Percentiles rank a stretch among this genome's conserved stretches.
These are phyloP conservation scores for Hydra vulgaris DNA, from an alignment of 30 jellyfish, hydroid and myxozoan species.

Conservation along the genomic window DNA sequence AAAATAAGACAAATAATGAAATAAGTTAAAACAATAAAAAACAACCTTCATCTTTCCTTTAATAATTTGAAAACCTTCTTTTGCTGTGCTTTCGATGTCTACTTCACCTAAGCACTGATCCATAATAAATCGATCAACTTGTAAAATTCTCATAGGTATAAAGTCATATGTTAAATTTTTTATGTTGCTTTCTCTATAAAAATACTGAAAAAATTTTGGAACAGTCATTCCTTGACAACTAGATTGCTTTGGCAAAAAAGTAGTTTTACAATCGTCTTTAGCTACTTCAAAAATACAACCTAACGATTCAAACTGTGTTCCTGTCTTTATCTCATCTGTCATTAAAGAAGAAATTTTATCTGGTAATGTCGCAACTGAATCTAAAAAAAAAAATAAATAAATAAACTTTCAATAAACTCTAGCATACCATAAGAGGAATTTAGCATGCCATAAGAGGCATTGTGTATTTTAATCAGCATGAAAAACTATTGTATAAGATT, in stretches of 20 bases:
- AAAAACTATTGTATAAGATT: too few species aligned
- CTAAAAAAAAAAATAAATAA: not conserved
- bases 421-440: too few species aligned
- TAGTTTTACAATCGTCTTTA: constrained; percentile 40
- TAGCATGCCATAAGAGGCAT: too few species aligned
- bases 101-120: constrained; percentile 51
- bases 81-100: constrained; percentile 45
- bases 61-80: constrained; percentile 60
- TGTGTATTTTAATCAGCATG: too few species aligned
- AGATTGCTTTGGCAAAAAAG: constrained; percentile 39
- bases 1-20: not conserved
- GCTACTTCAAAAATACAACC: constrained; percentile 55
- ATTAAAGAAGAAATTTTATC: not conserved
- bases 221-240: constrained; percentile 16
- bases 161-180: constrained; percentile 26
- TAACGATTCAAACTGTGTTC: constrained; percentile 34
- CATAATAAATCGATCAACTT: constrained; percentile 29
- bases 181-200: constrained; percentile 37
- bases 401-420: not conserved
- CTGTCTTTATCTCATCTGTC: constrained; percentile 17
- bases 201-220: constrained; percentile 11
- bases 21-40: too few species aligned
- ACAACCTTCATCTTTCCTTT: constrained; percentile 36
- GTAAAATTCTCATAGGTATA: constrained; percentile 42
- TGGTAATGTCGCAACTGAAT: constrained; percentile 8